A percentile compares a stretch with the other conserved stretches of the same genome.
These are phyloP conservation scores for Triplophysa yarkandensis DNA, from an alignment of 2,797 vertebrate genomes.

Conservation along the genomic window DNA sequence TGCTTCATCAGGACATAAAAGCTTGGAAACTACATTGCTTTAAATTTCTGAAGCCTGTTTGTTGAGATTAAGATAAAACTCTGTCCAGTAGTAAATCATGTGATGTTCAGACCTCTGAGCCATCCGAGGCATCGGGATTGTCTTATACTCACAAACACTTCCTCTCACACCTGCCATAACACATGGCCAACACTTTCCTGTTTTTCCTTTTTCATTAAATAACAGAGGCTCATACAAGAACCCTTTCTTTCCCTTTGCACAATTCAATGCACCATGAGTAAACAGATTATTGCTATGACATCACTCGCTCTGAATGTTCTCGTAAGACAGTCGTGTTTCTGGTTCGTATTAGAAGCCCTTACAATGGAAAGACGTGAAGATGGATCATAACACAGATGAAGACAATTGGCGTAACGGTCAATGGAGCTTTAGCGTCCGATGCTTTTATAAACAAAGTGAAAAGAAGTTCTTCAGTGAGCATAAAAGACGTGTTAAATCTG, in stretches of 20 bases:
- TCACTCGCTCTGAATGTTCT: constrained; percentile 66
- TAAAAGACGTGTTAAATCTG: background rate
- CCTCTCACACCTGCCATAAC: constrained; percentile 30
- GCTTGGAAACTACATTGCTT: no score
- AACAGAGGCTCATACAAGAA: background rate
- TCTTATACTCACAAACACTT: constrained; percentile 1
- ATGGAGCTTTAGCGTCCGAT: background rate
- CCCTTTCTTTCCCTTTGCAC: background rate
- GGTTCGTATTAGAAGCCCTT: constrained; percentile 64
- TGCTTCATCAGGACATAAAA: no score
- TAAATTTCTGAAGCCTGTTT: no score
- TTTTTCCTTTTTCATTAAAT: constrained; percentile 13
- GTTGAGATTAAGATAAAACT: no score
- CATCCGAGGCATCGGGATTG: no score
- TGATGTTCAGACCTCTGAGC: constrained; percentile 1
- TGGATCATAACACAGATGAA: constrained; percentile 26
- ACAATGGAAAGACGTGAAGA: constrained; percentile 32
- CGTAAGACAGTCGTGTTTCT: constrained; percentile 58
- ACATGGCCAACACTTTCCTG: constrained; percentile 23
- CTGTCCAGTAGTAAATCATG: background rate
- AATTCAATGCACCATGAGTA: constrained; percentile 6
- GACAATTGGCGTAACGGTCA: background rate
- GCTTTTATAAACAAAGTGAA: background rate
- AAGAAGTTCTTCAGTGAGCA: background rate
- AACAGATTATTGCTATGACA: constrained; percentile 60